phyloP scores from a whole-genome alignment of 1,140 invertebrate species.

The Drosophila albomicans region DNA sequence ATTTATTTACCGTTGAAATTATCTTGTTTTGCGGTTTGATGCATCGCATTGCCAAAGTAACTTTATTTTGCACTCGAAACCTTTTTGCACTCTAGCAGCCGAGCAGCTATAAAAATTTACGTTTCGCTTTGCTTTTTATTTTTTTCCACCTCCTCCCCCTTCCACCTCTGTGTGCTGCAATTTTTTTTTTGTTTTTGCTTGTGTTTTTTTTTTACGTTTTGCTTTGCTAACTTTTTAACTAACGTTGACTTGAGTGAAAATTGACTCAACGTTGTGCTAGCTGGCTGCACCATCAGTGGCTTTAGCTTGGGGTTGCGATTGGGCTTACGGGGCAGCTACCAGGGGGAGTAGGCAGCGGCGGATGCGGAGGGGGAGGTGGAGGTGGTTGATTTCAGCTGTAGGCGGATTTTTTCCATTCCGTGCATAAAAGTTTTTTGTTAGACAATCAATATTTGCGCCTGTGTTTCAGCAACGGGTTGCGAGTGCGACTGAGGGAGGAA shows the following conservation, averaged over 20 bases:
- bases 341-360: too few relatives aligned
- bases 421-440: constrained; percentile 77
- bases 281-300: constrained; percentile 7
- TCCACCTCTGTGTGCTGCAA: too few relatives aligned
- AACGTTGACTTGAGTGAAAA: constrained; percentile 80
- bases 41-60: constrained; percentile 81
- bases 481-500: neutral
- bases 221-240: constrained; percentile 78
- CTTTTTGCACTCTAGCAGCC: constrained; percentile 71
- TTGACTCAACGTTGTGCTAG: constrained; percentile 63
- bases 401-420: constrained; percentile 44
- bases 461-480: constrained; percentile 25
- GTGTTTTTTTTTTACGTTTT: constrained; percentile 32
- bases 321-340: neutral
- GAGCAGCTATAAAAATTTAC: constrained; percentile 76
- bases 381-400: constrained; percentile 14
- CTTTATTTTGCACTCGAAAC: constrained; percentile 82
- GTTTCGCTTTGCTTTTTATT: constrained; percentile 44
- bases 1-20: constrained; percentile 84
- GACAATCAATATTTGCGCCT: constrained; percentile 78
- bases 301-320: neutral
- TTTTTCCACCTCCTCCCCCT: neutral
- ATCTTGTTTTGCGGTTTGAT: constrained; percentile 84
- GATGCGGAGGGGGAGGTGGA: neutral
- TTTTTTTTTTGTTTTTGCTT: too few relatives aligned